Evolutionary conservation across 2,888 invertebrate species (phyloP).

Genomic region (Tiliacea aurago): DNA sequence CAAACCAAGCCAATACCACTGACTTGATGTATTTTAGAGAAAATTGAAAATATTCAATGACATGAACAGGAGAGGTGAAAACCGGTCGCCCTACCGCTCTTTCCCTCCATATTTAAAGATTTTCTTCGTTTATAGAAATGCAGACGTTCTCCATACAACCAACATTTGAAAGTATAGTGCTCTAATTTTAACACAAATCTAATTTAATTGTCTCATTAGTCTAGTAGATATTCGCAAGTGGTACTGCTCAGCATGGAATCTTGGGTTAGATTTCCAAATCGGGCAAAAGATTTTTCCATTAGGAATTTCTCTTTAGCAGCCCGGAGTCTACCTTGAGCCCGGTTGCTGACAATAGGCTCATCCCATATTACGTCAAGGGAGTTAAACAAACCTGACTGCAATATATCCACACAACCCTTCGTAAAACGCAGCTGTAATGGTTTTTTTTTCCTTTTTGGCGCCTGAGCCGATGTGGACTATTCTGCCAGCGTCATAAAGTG

Average conservation of each 20-base stretch:
- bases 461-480: too few relatives aligned
- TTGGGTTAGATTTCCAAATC: too few relatives aligned
- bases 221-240: background rate
- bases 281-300: background rate
- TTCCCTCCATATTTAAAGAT: conserved; percentile 38
- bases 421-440: background rate
- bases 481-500: too few relatives aligned
- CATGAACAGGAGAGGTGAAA: conserved; percentile 18
- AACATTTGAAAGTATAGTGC: background rate
- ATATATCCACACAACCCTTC: background rate
- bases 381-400: background rate
- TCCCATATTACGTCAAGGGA: background rate
- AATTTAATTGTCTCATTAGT: background rate
- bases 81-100: conserved; percentile 45
- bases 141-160: conserved; percentile 19
- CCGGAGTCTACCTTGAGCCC: background rate
- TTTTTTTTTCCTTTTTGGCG: too few relatives aligned
- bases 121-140: conserved; percentile 41
- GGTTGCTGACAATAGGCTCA: background rate
- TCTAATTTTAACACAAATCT: conserved; percentile 1
- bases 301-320: background rate
- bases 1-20: background rate
- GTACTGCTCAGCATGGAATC: background rate
- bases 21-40: conserved; percentile 14
- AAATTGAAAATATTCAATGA: conserved; percentile 29